Base-by-base conservation (phyloP, 1,140 invertebrate species). In the Mercenaria mercenaria region DNA sequence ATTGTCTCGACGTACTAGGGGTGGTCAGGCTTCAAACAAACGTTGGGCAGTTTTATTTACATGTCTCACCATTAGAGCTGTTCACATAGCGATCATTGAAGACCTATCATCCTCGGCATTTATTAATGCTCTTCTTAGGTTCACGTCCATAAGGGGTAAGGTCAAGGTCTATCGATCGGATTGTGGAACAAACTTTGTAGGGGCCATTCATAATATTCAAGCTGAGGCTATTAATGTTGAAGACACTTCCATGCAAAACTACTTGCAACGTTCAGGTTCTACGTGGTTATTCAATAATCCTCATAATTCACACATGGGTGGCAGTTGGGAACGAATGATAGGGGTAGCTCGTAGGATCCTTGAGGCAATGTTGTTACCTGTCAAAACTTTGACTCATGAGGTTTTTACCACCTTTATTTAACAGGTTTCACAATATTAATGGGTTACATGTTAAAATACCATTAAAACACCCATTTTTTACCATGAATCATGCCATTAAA, bases 41-140 rank as follows among this genome's bases (percentile, higher is more conserved):
- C 15, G 86, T 26, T 88, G 74, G 76, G 91, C 41, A 2, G 15
- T 88, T 20, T 67, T 90, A 26, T 80, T 92, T 61, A 91, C 88
- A 41, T 89, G 87, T 52, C 37, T 91, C 4, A 34, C 29, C 13
- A 81, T 41, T n/a, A 18, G 82, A 10, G 87, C 88, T 26, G 67
- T 89, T 47, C 88, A 89, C 39, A 82, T 88, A 23, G 87, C 82
- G 50, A 4, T 88, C 29, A 23, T 88, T 34, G 59, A 82, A 23
- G 52, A 59, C 0, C 74, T 89, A 4, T 47, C 32, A 0, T 41
- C 79, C 0, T 69, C 59, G 13, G 23, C 59, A 3, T 89, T 85
- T 13, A 84, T 85, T 20, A 84, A 86, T 50, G 83, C 89, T 18
- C 41, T 87, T 23, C 64, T 32, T 0, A 26, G 82, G 2, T 56